These are phyloP conservation scores for Aspidapion aeneum DNA, from an alignment of 2,888 invertebrate species.

Conservation along the genomic window DNA sequence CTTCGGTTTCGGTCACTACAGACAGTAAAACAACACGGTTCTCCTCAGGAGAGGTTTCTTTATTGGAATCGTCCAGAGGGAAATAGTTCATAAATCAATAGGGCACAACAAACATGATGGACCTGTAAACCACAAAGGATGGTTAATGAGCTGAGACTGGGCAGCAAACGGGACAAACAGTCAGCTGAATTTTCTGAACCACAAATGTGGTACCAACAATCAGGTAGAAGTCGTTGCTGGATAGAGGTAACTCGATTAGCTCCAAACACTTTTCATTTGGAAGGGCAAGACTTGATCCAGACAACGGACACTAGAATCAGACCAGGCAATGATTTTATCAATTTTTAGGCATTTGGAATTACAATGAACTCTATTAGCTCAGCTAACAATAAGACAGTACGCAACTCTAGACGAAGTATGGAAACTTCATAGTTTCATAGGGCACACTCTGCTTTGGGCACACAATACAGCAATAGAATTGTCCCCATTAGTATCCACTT, in stretches of 20 bases:
- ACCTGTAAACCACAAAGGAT: background rate
- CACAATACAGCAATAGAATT: background rate
- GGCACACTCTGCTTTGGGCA: background rate
- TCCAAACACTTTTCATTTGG: background rate
- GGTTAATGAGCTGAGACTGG: background rate
- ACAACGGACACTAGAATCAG: background rate
- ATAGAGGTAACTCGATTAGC: slow-evolving; percentile 1
- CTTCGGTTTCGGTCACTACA: background rate
- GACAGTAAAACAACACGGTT: background rate
- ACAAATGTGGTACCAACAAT: slow-evolving; percentile 3
- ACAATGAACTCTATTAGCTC: background rate
- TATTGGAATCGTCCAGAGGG: background rate
- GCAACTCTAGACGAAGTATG: background rate
- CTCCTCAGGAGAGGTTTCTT: background rate
- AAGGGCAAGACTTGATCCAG: background rate
- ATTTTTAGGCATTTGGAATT: background rate
- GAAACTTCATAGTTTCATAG: background rate
- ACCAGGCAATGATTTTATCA: background rate
- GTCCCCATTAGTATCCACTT: background rate
- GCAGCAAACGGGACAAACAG: background rate
- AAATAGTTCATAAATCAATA: background rate
- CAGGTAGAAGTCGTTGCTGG: background rate
- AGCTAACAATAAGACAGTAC: background rate
- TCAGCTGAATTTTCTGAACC: background rate
- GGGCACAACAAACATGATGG: background rate